These are phyloP conservation scores for Pseudorhombus dupliciocellatus DNA, from an alignment of 2,113 vertebrate genomes.

Conservation along the genomic window DNA sequence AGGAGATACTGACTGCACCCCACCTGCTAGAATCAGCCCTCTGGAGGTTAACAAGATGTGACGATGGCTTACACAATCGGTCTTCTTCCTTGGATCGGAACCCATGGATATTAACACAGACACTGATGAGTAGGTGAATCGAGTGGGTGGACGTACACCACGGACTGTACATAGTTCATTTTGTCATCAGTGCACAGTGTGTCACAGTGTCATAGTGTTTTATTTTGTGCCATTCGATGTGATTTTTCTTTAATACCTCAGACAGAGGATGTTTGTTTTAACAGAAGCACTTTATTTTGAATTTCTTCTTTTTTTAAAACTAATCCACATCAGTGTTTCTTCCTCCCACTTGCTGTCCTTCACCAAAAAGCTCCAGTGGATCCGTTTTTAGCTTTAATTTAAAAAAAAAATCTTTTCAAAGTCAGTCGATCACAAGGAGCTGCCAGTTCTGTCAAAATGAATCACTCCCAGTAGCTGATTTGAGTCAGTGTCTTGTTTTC, in stretches of 20 bases:
- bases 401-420: conserved; percentile 30
- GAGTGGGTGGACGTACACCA: conserved; percentile 48
- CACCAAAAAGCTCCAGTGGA: conserved; percentile 25
- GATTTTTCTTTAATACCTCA: conserved; percentile 84
- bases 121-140: conserved; percentile 36
- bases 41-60: conserved; percentile 8
- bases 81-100: conserved; percentile 58
- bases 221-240: conserved; percentile 78
- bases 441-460: conserved; percentile 45
- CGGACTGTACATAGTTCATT: conserved; percentile 83
- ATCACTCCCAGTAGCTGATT: conserved; percentile 46
- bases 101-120: conserved; percentile 66
- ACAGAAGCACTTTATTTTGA: conserved; percentile 97
- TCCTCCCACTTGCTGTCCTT: conserved; percentile 27
- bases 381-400: conserved; percentile 26
- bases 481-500: conserved; percentile 39
- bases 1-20: conserved; percentile 22
- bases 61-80: conserved; percentile 1
- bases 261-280: conserved; percentile 81
- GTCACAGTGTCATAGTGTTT: conserved; percentile 80
- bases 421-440: conserved; percentile 38
- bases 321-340: conserved; percentile 82
- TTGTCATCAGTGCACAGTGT: conserved; percentile 83
- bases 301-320: conserved; percentile 63
- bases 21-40: conserved; percentile 26